Percentiles rank a stretch among this genome's conserved stretches.
These are phyloP conservation scores for Calosoma granatense DNA, from an alignment of 1,140 invertebrate genomes.

Conservation along the genomic window DNA sequence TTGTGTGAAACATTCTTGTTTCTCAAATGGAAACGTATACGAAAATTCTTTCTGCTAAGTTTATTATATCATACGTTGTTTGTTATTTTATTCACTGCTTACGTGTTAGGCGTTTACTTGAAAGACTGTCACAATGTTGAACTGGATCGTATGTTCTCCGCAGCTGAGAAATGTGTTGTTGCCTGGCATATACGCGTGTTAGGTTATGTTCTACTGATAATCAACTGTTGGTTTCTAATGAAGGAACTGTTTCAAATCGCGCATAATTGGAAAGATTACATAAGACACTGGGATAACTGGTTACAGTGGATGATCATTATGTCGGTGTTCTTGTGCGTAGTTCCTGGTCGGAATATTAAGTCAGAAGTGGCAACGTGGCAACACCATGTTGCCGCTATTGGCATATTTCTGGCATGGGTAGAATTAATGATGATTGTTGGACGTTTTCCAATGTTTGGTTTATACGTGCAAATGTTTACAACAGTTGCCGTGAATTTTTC, in stretches of 20 bases:
- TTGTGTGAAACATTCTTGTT: conserved; percentile 71
- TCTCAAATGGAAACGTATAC: conserved; percentile 70
- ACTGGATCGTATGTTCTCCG: not conserved
- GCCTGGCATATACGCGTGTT: conserved; percentile 39
- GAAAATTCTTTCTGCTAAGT: conserved; percentile 74
- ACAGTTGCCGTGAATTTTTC: conserved; percentile 73
- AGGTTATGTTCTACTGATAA: conserved; percentile 46
- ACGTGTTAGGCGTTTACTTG: conserved; percentile 47
- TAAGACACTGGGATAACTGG: conserved; percentile 74
- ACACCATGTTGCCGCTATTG: conserved; percentile 66
- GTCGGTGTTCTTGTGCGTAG: conserved; percentile 50
- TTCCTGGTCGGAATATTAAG: conserved; percentile 31
- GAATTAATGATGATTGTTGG: conserved; percentile 76
- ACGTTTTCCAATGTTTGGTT: conserved; percentile 71
- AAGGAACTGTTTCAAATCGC: conserved; percentile 67
- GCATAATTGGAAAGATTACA: conserved; percentile 56
- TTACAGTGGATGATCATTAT: conserved; percentile 67
- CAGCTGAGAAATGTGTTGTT: conserved; percentile 31
- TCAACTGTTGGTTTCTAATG: conserved; percentile 48
- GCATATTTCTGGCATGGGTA: conserved; percentile 66
- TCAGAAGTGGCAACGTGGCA: conserved; percentile 50
- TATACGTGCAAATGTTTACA: conserved; percentile 80
- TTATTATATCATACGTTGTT: conserved; percentile 68
- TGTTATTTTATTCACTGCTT: conserved; percentile 59
- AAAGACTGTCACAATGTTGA: conserved; percentile 28